Evolutionary conservation across 2,797 vertebrate genomes (phyloP).

Genomic region (Nannoperca australis): DNA sequence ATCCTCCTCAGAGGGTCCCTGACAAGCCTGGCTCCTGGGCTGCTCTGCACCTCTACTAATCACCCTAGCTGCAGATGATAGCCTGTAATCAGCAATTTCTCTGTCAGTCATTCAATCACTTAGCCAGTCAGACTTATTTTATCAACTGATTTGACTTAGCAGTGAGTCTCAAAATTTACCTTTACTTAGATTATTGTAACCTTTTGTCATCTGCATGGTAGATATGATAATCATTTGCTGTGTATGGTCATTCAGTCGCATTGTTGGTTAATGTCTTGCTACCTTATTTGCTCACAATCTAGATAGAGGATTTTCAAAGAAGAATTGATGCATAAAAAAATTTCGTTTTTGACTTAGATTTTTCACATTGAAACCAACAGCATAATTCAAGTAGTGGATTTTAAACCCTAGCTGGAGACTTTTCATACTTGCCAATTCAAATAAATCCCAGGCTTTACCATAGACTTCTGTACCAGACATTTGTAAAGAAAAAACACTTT

Average conservation of each 20-base stretch:
- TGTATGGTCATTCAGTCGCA: neutral
- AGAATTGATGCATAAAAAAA: slow-evolving; percentile 1
- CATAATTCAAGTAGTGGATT: neutral
- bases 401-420: neutral
- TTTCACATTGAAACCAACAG: neutral
- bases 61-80: slow-evolving; percentile 62
- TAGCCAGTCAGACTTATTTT: too few species aligned
- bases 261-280: neutral
- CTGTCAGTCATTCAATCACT: slow-evolving; percentile 58
- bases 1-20: slow-evolving; percentile 61
- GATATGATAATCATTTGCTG: neutral
- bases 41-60: slow-evolving; percentile 62
- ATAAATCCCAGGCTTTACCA: neutral
- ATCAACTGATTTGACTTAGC: slow-evolving; percentile 11
- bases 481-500: neutral
- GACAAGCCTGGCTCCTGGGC: slow-evolving; percentile 51
- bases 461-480: neutral
- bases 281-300: neutral
- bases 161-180: neutral
- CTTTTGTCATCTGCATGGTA: neutral
- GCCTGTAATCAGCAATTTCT: slow-evolving; percentile 70
- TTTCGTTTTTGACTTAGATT: neutral
- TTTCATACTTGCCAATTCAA: neutral
- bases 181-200: neutral
- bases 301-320: neutral